Evolutionary conservation across 2,888 invertebrate species (phyloP), one percentile per base, ranked within the genome.

Genomic region (Ditula angustiorana): DNA sequence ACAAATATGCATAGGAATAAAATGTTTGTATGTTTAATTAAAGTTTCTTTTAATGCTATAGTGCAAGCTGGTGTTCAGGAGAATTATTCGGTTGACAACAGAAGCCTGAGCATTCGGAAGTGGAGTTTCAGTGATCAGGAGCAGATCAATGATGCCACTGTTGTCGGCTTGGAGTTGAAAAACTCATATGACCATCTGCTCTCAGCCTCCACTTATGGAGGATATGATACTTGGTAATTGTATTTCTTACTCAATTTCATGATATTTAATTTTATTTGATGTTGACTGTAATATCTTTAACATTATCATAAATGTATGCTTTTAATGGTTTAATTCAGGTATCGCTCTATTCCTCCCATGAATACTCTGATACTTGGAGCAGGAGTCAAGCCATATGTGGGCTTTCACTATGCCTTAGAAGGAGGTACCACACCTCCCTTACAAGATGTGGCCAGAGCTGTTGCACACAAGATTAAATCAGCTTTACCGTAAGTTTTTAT

Each of bases 401-500:
- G 97, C 1, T 98, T 98, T 86, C 98, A 98, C 86, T 97, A 96
- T 86, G 98, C 97, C 5, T 92, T 97, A 59, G 98, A 99, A 94
- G 98, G 98, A 21, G 96, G 96, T 59, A 88, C 85, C 7, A 93
- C 96, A 16, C 96, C 96, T 28, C 97, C 97, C 0, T 90, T 99
- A 11, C 96, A 97, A 56, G 98, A 98, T 82, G 97, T 99, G n/a
- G 98, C 98, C 0, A 96, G 97, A 81, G 98, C 97, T 59, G 97
- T 98, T 55, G 98, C 98, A 1, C 96, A 95, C 79, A 98, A 97
- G 93, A 93, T 98, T 24, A 96, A 97, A 82, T 96, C 95, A 50
- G 95, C 95, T 47, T 88, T 96, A 72, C 96, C 96, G 96, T 96
- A 80, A 95, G 96, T 94, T 64, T 10, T 13, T 35, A 1, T 2